phyloP scores from a whole-genome alignment of 1,140 invertebrate genomes.

The Colletes latitarsis region DNA sequence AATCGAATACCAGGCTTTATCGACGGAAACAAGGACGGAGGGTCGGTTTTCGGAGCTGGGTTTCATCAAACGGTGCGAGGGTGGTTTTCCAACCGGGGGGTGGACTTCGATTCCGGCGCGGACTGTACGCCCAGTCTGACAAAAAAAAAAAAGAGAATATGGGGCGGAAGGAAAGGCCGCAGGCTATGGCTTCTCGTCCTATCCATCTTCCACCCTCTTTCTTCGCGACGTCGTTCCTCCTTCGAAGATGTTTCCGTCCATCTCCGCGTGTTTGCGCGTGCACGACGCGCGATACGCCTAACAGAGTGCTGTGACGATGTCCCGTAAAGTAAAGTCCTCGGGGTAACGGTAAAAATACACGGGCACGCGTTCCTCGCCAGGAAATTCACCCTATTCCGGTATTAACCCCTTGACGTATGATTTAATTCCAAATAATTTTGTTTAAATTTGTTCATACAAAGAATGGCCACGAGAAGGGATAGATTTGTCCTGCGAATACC shows the following conservation, averaged over 20 bases:
- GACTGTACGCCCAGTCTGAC: not conserved
- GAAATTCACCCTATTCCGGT: too few relatives aligned
- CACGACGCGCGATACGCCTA: slow-evolving; percentile 72
- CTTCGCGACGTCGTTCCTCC: not conserved
- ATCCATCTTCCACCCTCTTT: slow-evolving; percentile 3
- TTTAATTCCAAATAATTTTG: too few relatives aligned
- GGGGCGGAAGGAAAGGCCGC: slow-evolving; percentile 6
- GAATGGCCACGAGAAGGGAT: too few relatives aligned
- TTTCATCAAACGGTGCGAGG: not conserved
- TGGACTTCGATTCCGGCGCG: slow-evolving; percentile 6
- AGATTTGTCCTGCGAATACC: too few relatives aligned
- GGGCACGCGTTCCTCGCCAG: too few relatives aligned
- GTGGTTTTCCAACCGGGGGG: not conserved
- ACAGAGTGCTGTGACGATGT: slow-evolving; percentile 62
- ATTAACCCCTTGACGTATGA: too few relatives aligned
- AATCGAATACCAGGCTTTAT: slow-evolving; percentile 4
- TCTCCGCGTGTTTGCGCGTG: slow-evolving; percentile 60
- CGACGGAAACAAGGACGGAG: not conserved
- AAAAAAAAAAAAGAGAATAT: too few relatives aligned
- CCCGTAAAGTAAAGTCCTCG: not conserved
- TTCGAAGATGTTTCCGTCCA: slow-evolving; percentile 17
- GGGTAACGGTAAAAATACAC: too few relatives aligned
- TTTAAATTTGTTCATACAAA: too few relatives aligned
- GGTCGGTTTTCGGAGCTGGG: not conserved
- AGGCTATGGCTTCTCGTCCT: slow-evolving; percentile 23